Base-by-base conservation (phyloP, 2,888 invertebrate species). In the Eilema sororculum region DNA sequence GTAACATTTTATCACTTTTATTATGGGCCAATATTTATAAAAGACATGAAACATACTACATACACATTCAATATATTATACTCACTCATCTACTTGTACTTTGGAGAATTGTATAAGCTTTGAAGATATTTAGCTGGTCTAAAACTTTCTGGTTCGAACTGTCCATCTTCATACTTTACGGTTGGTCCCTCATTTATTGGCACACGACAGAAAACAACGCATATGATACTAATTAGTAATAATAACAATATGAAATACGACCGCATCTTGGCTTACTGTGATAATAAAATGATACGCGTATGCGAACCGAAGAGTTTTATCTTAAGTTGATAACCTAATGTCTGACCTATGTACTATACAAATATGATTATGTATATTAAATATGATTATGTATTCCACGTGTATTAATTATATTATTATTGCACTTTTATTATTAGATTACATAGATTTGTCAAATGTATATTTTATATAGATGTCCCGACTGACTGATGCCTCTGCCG, bases 81-180 rank as follows among this genome's bases (percentile, higher is more conserved):
- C 52, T 52, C 52, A 52, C 52, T 52, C n/a, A n/a, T 52, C n/a
- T 52, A 52, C 52, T 52, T n/a, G 52, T 52, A 52, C n/a, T 52
- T 9, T 9, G n/a, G 52, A 20, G 52, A 52, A 52, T n/a, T 52
- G 9, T 52, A 52, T 52, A 52, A 20, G 20, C 52, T 52, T n/a
- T 52, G 52, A 52, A 52, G 52, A 52, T 52, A 52, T n/a, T 52
- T 52, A 52, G 52, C n/a, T 52, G 52, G n/a, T n/a, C 52, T 52
- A 2, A 52, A 52, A 52, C 6, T 52, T 1, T n/a, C 52, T n/a
- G 8, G 20, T 20, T 8, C 6, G 20, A 2, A 20, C 5, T 20
- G 20, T 46, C 6, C 46, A 46, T 46, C n/a, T n/a, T 8, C n/a
- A n/a, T 52, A 52, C 20, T 52, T n/a, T n/a, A n/a, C 52, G 20